phyloP scores from a whole-genome alignment of 2,888 invertebrate species.

The Nymphalis polychloros region DNA sequence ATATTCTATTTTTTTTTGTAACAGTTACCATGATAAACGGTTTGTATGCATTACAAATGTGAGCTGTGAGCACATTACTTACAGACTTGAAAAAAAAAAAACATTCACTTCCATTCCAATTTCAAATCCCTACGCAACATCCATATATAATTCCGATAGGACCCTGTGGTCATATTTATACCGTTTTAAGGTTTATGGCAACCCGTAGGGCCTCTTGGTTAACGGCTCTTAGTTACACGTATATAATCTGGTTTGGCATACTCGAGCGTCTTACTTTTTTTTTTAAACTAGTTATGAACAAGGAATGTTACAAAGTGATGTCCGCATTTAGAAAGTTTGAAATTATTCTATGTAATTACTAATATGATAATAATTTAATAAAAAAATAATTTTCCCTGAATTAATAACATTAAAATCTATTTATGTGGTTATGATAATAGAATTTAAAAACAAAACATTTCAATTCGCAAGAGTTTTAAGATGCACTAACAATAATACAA shows the following conservation, averaged over 20 bases:
- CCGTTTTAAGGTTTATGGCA: slow-evolving; percentile 44
- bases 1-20: too few species aligned
- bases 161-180: slow-evolving; percentile 37
- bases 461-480: too few species aligned
- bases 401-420: too few species aligned
- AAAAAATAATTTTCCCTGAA: too few species aligned
- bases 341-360: neutral
- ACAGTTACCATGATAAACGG: too few species aligned
- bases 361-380: neutral
- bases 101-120: too few species aligned
- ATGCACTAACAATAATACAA: too few species aligned
- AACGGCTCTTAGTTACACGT: slow-evolving; percentile 41
- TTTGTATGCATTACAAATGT: too few species aligned
- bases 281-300: slow-evolving; percentile 31
- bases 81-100: too few species aligned
- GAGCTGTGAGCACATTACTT: too few species aligned
- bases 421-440: too few species aligned
- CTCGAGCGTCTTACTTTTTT: slow-evolving; percentile 28
- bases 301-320: slow-evolving; percentile 26
- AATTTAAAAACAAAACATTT: too few species aligned
- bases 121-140: neutral
- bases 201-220: slow-evolving; percentile 46
- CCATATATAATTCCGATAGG: neutral
- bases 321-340: slow-evolving; percentile 24
- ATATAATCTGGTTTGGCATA: slow-evolving; percentile 37